Conservation (phyloP, 2,797 vertebrate genomes). For the Melopsittacus undulatus region DNA sequence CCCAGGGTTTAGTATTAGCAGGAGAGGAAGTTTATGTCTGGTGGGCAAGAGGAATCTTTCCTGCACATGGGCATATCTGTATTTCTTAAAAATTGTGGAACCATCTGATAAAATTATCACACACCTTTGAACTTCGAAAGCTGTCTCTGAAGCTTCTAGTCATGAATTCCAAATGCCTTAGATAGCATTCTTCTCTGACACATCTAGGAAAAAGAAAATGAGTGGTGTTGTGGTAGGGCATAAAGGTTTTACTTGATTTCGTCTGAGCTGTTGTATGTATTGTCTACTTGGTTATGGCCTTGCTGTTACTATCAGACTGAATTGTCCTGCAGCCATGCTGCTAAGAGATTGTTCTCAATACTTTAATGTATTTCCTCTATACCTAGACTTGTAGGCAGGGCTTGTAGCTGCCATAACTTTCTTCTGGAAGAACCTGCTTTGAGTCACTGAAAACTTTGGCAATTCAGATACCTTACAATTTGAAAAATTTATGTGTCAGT, state of each 20-base stretch:
- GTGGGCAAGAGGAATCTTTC: neutral
- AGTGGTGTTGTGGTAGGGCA: neutral
- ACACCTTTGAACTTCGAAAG: constrained; percentile 13
- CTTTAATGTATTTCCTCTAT: neutral
- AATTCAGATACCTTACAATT: neutral
- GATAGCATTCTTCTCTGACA: neutral
- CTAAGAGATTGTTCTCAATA: neutral
- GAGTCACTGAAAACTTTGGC: neutral
- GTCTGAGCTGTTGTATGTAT: neutral
- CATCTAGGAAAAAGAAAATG: neutral
- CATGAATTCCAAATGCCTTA: neutral
- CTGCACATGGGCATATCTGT: neutral
- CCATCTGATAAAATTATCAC: constrained; percentile 5
- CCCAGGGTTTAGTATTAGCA: neutral
- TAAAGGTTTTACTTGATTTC: constrained; percentile 14
- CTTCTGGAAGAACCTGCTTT: neutral
- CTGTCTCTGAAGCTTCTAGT: neutral
- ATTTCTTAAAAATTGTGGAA: neutral
- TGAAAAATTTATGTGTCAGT: neutral
- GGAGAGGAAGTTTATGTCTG: neutral
- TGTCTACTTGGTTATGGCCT: neutral
- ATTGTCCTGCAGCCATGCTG: neutral
- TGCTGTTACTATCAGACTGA: neutral
- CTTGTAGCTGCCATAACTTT: neutral
- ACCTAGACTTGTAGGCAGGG: neutral